Base-by-base conservation (phyloP, 2,113 vertebrate genomes). In the Ceyx melanurus region DNA sequence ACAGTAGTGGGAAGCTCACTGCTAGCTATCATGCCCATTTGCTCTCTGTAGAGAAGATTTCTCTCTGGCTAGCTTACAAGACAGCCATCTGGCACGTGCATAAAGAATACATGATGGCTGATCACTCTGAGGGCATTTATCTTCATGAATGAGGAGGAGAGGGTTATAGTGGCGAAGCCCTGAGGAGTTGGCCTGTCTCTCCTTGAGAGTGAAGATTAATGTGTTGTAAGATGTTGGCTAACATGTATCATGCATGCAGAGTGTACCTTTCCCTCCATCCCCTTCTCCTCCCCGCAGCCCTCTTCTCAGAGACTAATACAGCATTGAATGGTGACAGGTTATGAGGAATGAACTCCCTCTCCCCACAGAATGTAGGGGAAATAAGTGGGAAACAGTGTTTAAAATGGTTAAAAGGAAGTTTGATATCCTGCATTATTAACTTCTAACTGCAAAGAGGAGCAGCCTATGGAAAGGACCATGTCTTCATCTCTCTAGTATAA, bases 61-160 rank as follows among this genome's bases (percentile, higher is more conserved):
- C 66, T 95, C 53, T 33, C 82, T 66, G 76, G 84, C 81, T 93
- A 74, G 17, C 81, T 91, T 84, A 51, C 76, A 64, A 77, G 92
- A 54, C 88, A 90, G 73, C 67, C 92, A 85, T 88, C 93, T 94
- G 94, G 88, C 90, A 83, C 71, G 26, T 54, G 78, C 90, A 92
- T 81, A 91, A 95, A 89, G 94, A 77, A 82, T 82, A 82, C 43
- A 67, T 45, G 67, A 88, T 53, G 77, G 71, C 84, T 92, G 84
- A 89, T 93, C 71, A 65, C 83, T 81, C 29, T 2, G 51, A 90
- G 71, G 64, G 78, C 93, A 96, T 97, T 96, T 89, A 92, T 96
- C 95, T 95, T 95, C 90, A 77, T 95, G 94, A 94, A 68, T 43
- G 88, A 85, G 56, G 83, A 92, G 78, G 67, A 84, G 86, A 85